These are phyloP conservation scores for Drosophila gaucha DNA, from an alignment of 2,888 invertebrate species.

Conservation along the genomic window DNA sequence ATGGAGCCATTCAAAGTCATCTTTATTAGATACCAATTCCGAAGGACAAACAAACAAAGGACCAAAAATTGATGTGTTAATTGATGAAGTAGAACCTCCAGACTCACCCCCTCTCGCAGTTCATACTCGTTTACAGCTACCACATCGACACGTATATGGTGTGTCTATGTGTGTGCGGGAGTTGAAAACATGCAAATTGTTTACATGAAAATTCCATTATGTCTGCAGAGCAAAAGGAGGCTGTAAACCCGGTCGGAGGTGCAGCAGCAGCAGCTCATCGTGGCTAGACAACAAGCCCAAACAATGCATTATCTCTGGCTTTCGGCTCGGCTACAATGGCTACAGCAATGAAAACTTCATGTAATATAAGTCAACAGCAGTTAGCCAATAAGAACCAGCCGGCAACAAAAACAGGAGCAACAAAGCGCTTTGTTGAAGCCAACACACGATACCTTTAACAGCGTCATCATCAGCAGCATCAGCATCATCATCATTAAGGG, in stretches of 20 bases:
- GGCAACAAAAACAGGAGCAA: constrained; percentile 52
- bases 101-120: background rate
- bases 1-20: constrained; percentile 18
- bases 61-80: constrained; percentile 63
- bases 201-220: constrained; percentile 79
- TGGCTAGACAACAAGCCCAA: constrained; percentile 66
- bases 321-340: constrained; percentile 35
- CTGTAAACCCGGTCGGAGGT: constrained; percentile 47
- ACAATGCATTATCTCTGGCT: constrained; percentile 66
- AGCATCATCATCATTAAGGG: constrained; percentile 61
- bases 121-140: constrained; percentile 4
- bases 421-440: constrained; percentile 61
- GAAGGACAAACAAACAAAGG: constrained; percentile 30
- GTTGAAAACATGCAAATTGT: constrained; percentile 74
- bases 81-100: constrained; percentile 55
- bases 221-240: constrained; percentile 54
- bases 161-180: constrained; percentile 15
- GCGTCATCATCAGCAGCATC: constrained; percentile 41
- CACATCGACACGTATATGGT: constrained; percentile 1
- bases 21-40: constrained; percentile 49
- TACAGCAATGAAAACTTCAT: constrained; percentile 52
- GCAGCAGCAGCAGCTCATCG: constrained; percentile 58
- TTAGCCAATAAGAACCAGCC: constrained; percentile 52
- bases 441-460: constrained; percentile 60
- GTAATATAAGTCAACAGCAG: constrained; percentile 76